Percentiles rank a stretch among this genome's conserved stretches.
Evolutionary conservation across 2,888 invertebrate species (phyloP).

Genomic region (Eristalis tenax): DNA sequence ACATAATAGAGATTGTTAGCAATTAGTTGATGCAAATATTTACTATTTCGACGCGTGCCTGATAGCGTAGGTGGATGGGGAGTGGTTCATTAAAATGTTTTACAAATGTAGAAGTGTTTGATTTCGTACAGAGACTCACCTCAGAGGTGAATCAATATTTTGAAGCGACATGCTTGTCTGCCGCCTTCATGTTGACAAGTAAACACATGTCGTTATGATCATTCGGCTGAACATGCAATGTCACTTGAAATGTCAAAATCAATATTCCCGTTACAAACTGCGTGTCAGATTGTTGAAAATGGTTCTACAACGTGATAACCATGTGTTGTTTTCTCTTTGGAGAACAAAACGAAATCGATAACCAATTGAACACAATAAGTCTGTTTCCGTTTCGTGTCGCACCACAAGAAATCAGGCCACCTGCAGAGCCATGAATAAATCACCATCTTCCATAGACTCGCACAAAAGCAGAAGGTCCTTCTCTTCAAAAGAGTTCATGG

Average conservation of each 20-base stretch:
- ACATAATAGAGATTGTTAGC: conserved; percentile 12
- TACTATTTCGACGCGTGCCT: background rate
- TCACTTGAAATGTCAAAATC: background rate
- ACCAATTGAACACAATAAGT: background rate
- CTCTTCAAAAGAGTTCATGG: background rate
- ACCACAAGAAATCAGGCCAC: background rate
- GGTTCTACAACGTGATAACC: background rate
- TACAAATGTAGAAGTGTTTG: background rate
- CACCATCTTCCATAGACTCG: too few species aligned
- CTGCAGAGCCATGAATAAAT: background rate
- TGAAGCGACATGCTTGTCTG: too few species aligned
- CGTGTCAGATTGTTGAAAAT: background rate
- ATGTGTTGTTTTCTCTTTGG: background rate
- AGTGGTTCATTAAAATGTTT: background rate
- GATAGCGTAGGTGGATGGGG: background rate
- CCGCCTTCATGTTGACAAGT: background rate
- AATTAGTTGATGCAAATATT: conserved; percentile 20
- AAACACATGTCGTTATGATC: background rate
- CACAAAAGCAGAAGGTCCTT: background rate
- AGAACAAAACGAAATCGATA: background rate
- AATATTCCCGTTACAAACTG: background rate
- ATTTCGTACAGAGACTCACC: too few species aligned
- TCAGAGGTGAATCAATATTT: too few species aligned
- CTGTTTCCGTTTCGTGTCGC: background rate
- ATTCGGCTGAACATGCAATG: background rate